Conservation (phyloP, 2,888 invertebrate genomes). For the Anaspis maculata region DNA sequence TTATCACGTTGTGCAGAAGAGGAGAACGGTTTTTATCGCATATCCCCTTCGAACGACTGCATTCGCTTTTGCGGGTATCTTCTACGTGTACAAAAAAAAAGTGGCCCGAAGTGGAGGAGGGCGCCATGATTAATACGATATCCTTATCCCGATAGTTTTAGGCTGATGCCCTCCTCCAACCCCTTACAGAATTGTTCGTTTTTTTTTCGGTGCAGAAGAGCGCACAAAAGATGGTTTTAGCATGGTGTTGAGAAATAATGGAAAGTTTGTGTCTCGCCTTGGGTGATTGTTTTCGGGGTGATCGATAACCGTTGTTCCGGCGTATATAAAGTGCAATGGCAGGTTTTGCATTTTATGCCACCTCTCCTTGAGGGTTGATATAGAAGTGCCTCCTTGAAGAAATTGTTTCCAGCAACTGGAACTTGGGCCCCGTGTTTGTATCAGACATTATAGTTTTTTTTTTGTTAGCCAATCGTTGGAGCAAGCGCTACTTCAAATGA, state of each 20-base stretch:
- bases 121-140: constrained; percentile 17
- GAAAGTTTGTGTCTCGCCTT: constrained; percentile 16
- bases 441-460: no score
- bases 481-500: no score
- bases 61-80: constrained; percentile 11
- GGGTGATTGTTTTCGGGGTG: constrained; percentile 16
- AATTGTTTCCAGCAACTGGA: no score
- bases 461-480: no score
- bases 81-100: no score
- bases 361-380: no score
- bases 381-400: no score
- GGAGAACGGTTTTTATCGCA: constrained; percentile 14
- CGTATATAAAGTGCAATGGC: constrained; percentile 9
- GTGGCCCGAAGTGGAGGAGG: constrained; percentile 7
- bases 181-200: constrained; percentile 16
- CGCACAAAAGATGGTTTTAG: constrained; percentile 14
- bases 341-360: no score
- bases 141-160: constrained; percentile 16
- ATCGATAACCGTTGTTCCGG: constrained; percentile 14
- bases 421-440: no score
- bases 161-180: no score
- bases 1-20: constrained; percentile 21
- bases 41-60: constrained; percentile 15
- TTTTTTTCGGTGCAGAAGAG: no score
- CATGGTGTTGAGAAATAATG: constrained; percentile 13